Evolutionary conservation across 2,113 vertebrate genomes (phyloP).

Genomic region (Hydrochoerus hydrochaeris): DNA sequence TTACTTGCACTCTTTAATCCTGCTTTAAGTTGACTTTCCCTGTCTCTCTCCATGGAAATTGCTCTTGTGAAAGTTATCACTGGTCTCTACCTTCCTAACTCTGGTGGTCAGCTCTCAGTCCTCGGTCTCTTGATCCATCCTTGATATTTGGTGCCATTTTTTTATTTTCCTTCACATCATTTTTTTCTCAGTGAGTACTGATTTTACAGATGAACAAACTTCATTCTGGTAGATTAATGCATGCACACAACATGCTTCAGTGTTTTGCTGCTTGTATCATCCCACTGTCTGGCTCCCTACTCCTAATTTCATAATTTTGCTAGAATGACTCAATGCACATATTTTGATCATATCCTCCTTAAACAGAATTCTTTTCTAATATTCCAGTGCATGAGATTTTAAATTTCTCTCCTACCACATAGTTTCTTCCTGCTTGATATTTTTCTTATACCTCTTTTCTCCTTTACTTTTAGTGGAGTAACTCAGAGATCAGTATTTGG

Average conservation of each 20-base stretch:
- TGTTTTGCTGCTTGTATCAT: not conserved
- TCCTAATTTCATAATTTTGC: not conserved
- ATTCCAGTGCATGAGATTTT: not conserved
- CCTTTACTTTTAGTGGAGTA: not conserved
- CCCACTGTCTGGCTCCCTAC: not conserved
- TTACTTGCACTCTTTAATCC: not conserved
- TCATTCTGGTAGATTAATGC: not conserved
- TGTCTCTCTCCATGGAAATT: not conserved
- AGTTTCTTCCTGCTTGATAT: not conserved
- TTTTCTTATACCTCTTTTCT: not conserved
- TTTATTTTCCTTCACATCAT: not conserved
- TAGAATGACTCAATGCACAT: not conserved
- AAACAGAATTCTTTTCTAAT: not conserved
- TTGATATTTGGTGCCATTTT: not conserved
- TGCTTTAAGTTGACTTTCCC: not conserved
- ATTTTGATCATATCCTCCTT: not conserved
- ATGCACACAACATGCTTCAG: not conserved
- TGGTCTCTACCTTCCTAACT: not conserved
- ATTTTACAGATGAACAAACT: not conserved
- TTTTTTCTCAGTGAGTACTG: not conserved
- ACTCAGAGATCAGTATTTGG: not conserved
- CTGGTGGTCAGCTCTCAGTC: not conserved
- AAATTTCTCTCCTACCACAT: not conserved
- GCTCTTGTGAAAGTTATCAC: not conserved
- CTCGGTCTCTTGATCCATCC: not conserved